phyloP scores from a whole-genome alignment of 1,140 invertebrate species.

The Leptoteleia sp. region DNA sequence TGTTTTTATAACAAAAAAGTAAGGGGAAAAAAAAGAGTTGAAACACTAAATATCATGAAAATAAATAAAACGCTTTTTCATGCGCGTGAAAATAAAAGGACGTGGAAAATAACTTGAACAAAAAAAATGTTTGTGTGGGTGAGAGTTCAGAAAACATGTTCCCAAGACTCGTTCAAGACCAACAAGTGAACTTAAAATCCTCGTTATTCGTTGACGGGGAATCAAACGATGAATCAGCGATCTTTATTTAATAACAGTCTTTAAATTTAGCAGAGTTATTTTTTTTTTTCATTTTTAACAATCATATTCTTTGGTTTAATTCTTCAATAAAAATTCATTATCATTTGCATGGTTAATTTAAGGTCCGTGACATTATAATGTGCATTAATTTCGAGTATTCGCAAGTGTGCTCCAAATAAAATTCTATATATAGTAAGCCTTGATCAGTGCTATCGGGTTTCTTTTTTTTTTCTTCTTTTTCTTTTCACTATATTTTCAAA shows the following conservation, averaged over 20 bases:
- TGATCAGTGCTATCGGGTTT: background rate
- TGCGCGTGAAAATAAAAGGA: background rate
- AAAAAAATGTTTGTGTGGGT: slow-evolving; percentile 9
- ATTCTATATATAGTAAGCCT: slow-evolving; percentile 37
- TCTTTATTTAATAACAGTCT: background rate
- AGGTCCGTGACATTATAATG: slow-evolving; percentile 20
- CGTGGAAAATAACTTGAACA: background rate
- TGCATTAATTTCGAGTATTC: slow-evolving; percentile 37
- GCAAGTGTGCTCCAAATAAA: slow-evolving; percentile 45
- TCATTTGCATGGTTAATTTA: slow-evolving; percentile 29
- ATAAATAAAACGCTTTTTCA: too few relatives aligned
- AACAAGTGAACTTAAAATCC: slow-evolving; percentile 11
- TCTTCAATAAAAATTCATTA: slow-evolving; percentile 21
- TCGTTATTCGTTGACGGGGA: slow-evolving; percentile 3
- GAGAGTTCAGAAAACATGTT: slow-evolving; percentile 13
- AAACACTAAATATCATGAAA: too few relatives aligned
- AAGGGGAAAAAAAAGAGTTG: too few relatives aligned
- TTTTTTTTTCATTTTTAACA: too few relatives aligned
- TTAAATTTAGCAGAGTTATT: background rate
- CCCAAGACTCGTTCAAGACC: slow-evolving; percentile 9
- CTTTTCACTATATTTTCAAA: background rate
- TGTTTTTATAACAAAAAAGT: too few relatives aligned
- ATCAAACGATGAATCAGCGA: slow-evolving; percentile 5
- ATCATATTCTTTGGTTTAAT: background rate
- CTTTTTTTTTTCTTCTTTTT: background rate